A percentile compares a stretch with the other conserved stretches of the same genome.
Conservation (phyloP, 37 sponge, comb jelly and placozoan species). For the Bolinopsis microptera region DNA sequence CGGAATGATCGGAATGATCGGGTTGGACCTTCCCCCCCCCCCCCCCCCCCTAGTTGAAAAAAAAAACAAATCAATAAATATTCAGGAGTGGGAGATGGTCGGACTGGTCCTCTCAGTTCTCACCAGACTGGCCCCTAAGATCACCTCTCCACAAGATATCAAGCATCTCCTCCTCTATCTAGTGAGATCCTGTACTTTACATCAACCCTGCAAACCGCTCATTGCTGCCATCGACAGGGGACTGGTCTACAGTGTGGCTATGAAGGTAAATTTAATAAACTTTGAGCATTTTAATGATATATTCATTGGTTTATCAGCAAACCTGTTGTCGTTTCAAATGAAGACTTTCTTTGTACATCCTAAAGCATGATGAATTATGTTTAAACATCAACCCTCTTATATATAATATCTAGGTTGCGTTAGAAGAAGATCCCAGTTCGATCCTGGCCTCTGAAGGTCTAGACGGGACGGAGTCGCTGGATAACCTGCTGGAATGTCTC, state of each 20-base stretch:
- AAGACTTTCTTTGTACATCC: no score
- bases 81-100: conserved; percentile 60
- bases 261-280: not conserved
- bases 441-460: conserved; percentile 10
- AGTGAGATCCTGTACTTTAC: conserved; percentile 5
- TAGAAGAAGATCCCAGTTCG: not conserved
- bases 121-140: not conserved
- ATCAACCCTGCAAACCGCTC: conserved; percentile 40
- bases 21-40: no score
- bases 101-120: conserved; percentile 9
- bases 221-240: not conserved
- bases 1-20: no score
- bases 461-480: not conserved
- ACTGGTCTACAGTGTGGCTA: not conserved
- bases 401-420: not conserved
- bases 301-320: not conserved
- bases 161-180: not conserved
- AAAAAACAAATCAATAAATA: not conserved
- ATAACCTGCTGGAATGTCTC: not conserved
- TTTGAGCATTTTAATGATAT: not conserved
- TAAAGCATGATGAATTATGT: not conserved
- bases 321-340: not conserved
- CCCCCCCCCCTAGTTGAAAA: no score
- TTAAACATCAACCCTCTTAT: not conserved
- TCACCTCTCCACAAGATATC: not conserved